phyloP scores from a whole-genome alignment of 2,113 vertebrate genomes.

The Falco punctatus region DNA sequence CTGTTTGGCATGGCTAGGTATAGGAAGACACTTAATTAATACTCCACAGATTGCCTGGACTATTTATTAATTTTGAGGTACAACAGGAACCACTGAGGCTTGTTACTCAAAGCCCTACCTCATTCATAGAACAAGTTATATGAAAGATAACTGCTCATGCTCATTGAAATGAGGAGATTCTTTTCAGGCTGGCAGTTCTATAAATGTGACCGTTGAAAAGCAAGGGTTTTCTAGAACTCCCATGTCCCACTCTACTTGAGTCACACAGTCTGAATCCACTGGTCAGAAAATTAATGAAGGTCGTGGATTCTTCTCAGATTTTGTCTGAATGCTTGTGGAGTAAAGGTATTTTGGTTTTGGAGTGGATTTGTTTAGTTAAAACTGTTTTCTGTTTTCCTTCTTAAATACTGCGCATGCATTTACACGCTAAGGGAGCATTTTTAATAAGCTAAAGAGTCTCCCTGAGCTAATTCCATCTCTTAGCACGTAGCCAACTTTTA shows the following conservation, averaged over 20 bases:
- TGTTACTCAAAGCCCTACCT: background rate
- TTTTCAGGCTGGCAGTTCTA: background rate
- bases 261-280: background rate
- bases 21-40: background rate
- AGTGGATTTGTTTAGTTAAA: background rate
- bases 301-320: background rate
- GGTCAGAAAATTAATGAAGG: background rate
- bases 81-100: background rate
- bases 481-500: slow-evolving; percentile 35
- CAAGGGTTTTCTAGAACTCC: background rate
- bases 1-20: background rate
- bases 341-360: background rate
- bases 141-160: background rate
- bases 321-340: background rate
- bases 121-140: accelerated
- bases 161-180: background rate
- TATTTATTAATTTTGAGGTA: background rate
- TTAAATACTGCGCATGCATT: background rate
- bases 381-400: background rate
- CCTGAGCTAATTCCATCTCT: slow-evolving; percentile 47
- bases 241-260: background rate
- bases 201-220: background rate
- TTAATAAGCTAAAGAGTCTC: slow-evolving; percentile 16
- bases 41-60: background rate
- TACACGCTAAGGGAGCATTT: background rate